These are phyloP conservation scores for Argyresthia goedartella DNA, from an alignment of 2,888 invertebrate genomes.

Conservation along the genomic window DNA sequence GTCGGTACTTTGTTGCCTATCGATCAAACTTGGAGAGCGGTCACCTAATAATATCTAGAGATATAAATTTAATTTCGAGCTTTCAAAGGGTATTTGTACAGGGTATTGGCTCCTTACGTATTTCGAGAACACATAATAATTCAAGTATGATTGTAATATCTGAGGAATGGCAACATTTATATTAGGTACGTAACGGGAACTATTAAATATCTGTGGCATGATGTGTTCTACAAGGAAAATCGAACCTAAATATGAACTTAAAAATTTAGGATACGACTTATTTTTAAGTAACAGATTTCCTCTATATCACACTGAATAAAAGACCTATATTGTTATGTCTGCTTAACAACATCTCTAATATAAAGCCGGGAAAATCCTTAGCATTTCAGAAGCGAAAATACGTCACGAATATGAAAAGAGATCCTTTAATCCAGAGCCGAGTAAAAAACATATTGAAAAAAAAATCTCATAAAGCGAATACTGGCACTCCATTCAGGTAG, in stretches of 20 bases:
- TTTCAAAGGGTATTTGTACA: background rate
- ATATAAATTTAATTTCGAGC: background rate
- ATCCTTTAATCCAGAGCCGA: constrained; percentile 42
- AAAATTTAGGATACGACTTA: too few relatives aligned
- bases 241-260: too few relatives aligned
- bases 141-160: too few relatives aligned
- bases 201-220: too few relatives aligned
- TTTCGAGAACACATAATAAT: too few relatives aligned
- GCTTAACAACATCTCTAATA: background rate
- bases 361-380: background rate
- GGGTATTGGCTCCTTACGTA: too few relatives aligned
- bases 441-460: constrained; percentile 41
- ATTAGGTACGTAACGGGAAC: too few relatives aligned
- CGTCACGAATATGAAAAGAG: constrained; percentile 20
- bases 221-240: too few relatives aligned
- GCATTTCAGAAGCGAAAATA: constrained; percentile 21
- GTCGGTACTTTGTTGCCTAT: constrained; percentile 37
- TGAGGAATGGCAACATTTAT: too few relatives aligned
- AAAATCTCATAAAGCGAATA: constrained; percentile 66
- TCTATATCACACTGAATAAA: too few relatives aligned
- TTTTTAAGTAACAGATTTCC: too few relatives aligned
- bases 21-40: constrained; percentile 47
- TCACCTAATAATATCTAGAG: background rate
- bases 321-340: too few relatives aligned
- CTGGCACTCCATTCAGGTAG: constrained; percentile 65